These are phyloP conservation scores for Sphaerophoria taeniata DNA, from an alignment of 2,888 invertebrate genomes.

Conservation along the genomic window DNA sequence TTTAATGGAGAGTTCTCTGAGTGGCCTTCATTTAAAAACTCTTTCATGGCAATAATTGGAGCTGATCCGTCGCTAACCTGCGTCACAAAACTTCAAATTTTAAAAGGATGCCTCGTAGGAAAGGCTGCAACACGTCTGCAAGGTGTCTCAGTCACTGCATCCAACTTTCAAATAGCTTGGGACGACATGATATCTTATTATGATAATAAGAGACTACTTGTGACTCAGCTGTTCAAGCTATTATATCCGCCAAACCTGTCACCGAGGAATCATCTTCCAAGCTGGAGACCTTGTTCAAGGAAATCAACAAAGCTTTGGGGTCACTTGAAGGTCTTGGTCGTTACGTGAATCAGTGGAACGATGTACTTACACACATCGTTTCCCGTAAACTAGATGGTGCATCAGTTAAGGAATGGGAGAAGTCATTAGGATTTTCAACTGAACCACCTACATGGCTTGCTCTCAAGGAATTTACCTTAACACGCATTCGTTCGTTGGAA, in stretches of 20 bases:
- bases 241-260: slow-evolving; percentile 35
- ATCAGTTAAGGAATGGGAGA: slow-evolving; percentile 53
- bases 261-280: slow-evolving; percentile 26
- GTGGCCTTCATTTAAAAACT: slow-evolving; percentile 38
- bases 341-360: slow-evolving; percentile 37
- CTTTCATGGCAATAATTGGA: slow-evolving; percentile 23
- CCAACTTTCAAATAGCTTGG: slow-evolving; percentile 44
- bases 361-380: slow-evolving; percentile 31
- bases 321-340: slow-evolving; percentile 33
- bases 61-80: slow-evolving; percentile 28
- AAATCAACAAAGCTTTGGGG: slow-evolving; percentile 29
- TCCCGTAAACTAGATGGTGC: slow-evolving; percentile 37
- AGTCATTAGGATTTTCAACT: slow-evolving; percentile 14
- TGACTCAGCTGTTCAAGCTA: slow-evolving; percentile 29
- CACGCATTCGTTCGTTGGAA: slow-evolving; percentile 31
- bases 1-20: slow-evolving; percentile 37
- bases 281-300: slow-evolving; percentile 31
- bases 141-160: slow-evolving; percentile 38
- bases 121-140: slow-evolving; percentile 35
- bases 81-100: slow-evolving; percentile 35
- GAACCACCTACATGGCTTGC: slow-evolving; percentile 22
- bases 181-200: slow-evolving; percentile 43
- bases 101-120: slow-evolving; percentile 28
- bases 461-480: slow-evolving; percentile 18
- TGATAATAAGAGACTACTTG: slow-evolving; percentile 29